Evolutionary conservation across 2,113 vertebrate genomes (phyloP).

Genomic region (Centrocercus urophasianus): DNA sequence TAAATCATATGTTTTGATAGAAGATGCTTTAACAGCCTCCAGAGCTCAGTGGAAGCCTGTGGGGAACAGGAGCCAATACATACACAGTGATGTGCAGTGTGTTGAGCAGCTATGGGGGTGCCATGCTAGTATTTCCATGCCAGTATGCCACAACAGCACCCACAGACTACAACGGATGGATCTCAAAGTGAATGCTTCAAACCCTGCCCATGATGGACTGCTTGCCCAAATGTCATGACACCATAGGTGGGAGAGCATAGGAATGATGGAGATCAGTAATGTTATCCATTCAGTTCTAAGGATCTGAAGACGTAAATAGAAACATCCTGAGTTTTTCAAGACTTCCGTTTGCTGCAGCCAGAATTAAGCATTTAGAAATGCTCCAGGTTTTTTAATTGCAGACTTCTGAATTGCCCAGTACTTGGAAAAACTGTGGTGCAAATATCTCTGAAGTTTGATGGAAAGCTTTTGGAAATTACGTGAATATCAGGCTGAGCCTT

Average conservation of each 20-base stretch:
- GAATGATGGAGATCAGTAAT: background rate
- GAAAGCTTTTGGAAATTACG: background rate
- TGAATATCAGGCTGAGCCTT: background rate
- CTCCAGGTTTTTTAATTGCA: background rate
- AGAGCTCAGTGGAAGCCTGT: background rate
- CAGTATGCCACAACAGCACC: background rate
- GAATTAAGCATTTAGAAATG: background rate
- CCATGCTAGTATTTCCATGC: background rate
- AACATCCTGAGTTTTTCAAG: background rate
- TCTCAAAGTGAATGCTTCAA: background rate
- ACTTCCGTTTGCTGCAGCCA: background rate
- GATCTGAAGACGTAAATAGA: accelerated
- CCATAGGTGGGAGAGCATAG: background rate
- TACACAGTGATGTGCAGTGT: accelerated
- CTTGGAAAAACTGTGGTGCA: background rate
- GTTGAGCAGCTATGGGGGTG: background rate
- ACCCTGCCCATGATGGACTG: accelerated
- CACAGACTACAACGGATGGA: background rate
- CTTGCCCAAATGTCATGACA: background rate
- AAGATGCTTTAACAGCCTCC: background rate
- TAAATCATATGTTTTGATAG: background rate
- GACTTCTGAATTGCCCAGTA: background rate
- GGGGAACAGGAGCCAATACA: background rate
- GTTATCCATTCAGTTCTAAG: accelerated
- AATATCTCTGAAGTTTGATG: background rate